phyloP scores from a whole-genome alignment of 2,888 invertebrate species.

The Prenolepis imparis region DNA sequence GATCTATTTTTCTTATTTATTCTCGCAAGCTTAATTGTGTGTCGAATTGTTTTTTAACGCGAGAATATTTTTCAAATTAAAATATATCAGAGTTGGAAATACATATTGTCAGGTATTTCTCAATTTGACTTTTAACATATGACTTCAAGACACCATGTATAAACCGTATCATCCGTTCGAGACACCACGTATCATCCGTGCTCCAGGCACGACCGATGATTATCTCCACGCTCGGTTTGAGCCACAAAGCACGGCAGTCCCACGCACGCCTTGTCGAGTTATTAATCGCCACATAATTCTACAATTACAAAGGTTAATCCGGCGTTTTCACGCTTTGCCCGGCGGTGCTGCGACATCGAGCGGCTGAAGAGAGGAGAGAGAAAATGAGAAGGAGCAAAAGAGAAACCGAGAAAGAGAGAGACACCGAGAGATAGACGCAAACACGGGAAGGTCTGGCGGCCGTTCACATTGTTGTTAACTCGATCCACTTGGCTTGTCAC shows the following conservation, averaged over 20 bases:
- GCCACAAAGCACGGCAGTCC: constrained; percentile 81
- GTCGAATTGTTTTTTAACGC: background rate
- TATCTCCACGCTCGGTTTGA: constrained; percentile 82
- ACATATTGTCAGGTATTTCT: background rate
- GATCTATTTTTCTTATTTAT: background rate
- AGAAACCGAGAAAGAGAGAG: constrained; percentile 53
- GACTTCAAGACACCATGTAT: background rate
- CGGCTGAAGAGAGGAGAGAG: constrained; percentile 37
- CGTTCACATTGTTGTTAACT: constrained; percentile 62
- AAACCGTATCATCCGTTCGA: background rate
- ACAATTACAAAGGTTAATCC: constrained; percentile 82
- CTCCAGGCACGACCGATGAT: constrained; percentile 81
- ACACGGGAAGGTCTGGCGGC: constrained; percentile 1
- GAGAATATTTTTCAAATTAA: background rate
- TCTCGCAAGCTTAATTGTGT: background rate
- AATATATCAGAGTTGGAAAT: background rate
- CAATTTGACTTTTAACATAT: background rate
- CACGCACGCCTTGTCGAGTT: constrained; percentile 82
- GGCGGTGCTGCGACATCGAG: constrained; percentile 72
- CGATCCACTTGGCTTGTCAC: constrained; percentile 68
- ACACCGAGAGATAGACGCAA: constrained; percentile 5
- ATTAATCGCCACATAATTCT: constrained; percentile 83
- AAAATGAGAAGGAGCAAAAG: constrained; percentile 27
- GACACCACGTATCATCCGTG: constrained; percentile 69
- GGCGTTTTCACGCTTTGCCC: constrained; percentile 81